A percentile compares a stretch with the other conserved stretches of the same genome.
These are phyloP conservation scores for Ornithoptera alexandrae DNA, from an alignment of 2,888 invertebrate species.

Conservation along the genomic window DNA sequence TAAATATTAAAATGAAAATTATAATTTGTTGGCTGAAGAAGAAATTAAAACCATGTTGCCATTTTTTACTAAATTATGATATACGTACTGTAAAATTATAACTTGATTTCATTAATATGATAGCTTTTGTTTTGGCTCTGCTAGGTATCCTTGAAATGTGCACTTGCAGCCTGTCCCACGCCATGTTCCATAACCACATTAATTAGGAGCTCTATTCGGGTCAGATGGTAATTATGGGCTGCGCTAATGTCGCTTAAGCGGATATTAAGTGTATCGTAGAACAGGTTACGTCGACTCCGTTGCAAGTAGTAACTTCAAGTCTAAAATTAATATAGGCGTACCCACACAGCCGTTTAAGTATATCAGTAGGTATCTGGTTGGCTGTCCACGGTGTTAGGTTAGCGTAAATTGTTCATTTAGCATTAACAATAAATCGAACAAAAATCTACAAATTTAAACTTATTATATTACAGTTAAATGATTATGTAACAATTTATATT, in stretches of 20 bases:
- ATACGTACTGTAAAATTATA: not conserved
- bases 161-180: slow-evolving; percentile 24
- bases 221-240: slow-evolving; percentile 61
- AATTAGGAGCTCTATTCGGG: slow-evolving; percentile 62
- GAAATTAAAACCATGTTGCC: not conserved
- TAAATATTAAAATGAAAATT: too few relatives aligned
- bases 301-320: slow-evolving; percentile 11
- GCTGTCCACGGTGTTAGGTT: too few relatives aligned
- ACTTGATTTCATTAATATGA: not conserved
- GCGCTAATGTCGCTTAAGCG: slow-evolving; percentile 52
- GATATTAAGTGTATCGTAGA: slow-evolving; percentile 37
- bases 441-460: too few relatives aligned
- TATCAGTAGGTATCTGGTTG: not conserved
- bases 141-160: slow-evolving; percentile 20
- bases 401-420: too few relatives aligned
- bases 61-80: not conserved
- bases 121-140: too few relatives aligned
- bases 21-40: too few relatives aligned
- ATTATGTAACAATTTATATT: not conserved
- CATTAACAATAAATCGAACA: too few relatives aligned
- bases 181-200: slow-evolving; percentile 42
- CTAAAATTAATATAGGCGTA: slow-evolving; percentile 9
- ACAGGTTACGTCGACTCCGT: slow-evolving; percentile 31
- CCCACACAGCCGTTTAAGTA: not conserved
- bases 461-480: too few relatives aligned